Evolutionary conservation across 2,113 vertebrate genomes (phyloP), one percentile per base, ranked within the genome.

Genomic region (Mionectes macconnelli): DNA sequence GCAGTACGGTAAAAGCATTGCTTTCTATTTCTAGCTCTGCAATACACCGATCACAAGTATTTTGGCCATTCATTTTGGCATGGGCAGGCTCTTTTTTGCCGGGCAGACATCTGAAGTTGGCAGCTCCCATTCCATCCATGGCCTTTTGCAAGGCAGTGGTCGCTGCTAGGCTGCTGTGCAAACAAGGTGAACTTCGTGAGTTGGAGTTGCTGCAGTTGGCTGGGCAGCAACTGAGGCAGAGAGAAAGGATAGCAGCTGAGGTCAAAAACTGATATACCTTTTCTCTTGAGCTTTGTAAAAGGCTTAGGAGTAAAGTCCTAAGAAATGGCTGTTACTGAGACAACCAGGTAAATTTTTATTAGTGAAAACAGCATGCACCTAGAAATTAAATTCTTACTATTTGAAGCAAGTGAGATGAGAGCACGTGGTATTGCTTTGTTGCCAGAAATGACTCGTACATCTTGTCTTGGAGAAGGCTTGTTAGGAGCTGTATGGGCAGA

Each of bases 21-120:
- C 39, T 84, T 94, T 96, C 87, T 89, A 49, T 86, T 90, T 80
- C 77, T 86, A 84, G 64, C 60, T 84, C 52, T 75, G 62, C 59
- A 79, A 2, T 59, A n/a, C 31, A 40, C 3, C 7, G 40, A 67
- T 74, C 27, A 25, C 16, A 50, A 35, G 10, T 52, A 44, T 66
- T 96, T 81, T 89, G 68, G 59, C 80, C 59, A 77, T 59, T 70
- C 0, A 0, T 57, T 24, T 52, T 93, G 91, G 85, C 57, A 11
- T 3, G 25, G 50, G 24, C 37, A 64, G 24, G 63, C 27, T 89
- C 37, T 87, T 69, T 28, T n/a, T 79, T 84, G 50, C 45, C 4
- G 22, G 33, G 44, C 21, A 57, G 79, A 49, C 17, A 27, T 55
- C 62, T 53, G 18, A 5, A 3, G n/a, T 22, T 3, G 13, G 70